These are phyloP conservation scores for Drosophila suboccidentalis DNA, from an alignment of 2,888 invertebrate species.

Conservation along the genomic window DNA sequence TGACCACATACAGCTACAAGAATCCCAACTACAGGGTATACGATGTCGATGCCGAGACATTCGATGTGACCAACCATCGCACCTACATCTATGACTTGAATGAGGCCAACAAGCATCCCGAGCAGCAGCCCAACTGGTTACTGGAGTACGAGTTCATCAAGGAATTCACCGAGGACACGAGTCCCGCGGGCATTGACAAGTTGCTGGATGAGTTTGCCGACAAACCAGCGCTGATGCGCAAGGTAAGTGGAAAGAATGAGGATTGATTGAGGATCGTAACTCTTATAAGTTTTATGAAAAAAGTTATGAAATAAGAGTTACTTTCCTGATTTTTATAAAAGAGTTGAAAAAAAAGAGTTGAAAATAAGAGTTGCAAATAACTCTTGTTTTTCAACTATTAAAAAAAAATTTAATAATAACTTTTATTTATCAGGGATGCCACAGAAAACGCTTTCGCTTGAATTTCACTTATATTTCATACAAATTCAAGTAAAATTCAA, in stretches of 20 bases:
- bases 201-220: conserved; percentile 87
- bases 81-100: conserved; percentile 92
- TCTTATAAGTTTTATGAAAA: too few relatives aligned
- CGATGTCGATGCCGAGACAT: conserved; percentile 88
- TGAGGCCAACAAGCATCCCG: conserved; percentile 88
- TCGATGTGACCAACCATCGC: conserved; percentile 88
- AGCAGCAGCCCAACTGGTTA: conserved; percentile 89
- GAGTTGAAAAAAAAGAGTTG: too few relatives aligned
- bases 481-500: too few relatives aligned
- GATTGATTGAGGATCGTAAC: too few relatives aligned
- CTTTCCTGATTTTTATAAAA: too few relatives aligned
- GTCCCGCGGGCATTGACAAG: conserved; percentile 88
- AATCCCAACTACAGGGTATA: conserved; percentile 94
- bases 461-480: too few relatives aligned
- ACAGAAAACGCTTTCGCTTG: too few relatives aligned
- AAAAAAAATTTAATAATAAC: too few relatives aligned
- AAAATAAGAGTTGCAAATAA: too few relatives aligned
- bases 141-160: conserved; percentile 91
- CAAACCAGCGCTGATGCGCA: conserved; percentile 69
- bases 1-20: conserved; percentile 90
- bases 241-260: conserved; percentile 50
- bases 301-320: too few relatives aligned
- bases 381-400: too few relatives aligned
- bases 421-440: too few relatives aligned
- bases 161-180: conserved; percentile 89